These are phyloP conservation scores for Fissipunctia ypsillon DNA, from an alignment of 2,888 invertebrate species.

Conservation along the genomic window DNA sequence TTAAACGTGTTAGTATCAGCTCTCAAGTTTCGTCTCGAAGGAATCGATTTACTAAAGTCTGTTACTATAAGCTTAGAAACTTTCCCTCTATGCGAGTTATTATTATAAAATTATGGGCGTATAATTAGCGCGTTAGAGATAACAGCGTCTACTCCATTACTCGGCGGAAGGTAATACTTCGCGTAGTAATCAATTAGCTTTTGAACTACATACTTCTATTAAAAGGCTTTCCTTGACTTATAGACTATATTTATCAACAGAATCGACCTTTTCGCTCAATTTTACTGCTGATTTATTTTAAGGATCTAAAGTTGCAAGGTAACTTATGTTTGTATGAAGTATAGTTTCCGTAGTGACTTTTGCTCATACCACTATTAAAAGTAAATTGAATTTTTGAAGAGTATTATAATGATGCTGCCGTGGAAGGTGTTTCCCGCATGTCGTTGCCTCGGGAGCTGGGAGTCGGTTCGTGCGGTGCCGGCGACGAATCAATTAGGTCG, in stretches of 20 bases:
- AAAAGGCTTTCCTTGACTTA: constrained; percentile 21
- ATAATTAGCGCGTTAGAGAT: constrained; percentile 56
- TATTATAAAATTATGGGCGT: constrained; percentile 50
- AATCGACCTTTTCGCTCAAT: not conserved
- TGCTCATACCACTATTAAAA: not conserved
- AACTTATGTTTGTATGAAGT: not conserved
- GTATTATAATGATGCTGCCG: constrained; percentile 20
- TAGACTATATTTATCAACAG: constrained; percentile 7
- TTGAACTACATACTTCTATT: constrained; percentile 25
- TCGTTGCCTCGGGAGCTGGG: constrained; percentile 27
- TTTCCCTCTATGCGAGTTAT: constrained; percentile 28
- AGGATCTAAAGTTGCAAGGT: not conserved
- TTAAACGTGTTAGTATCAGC: constrained; percentile 41
- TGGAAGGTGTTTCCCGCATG: constrained; percentile 19
- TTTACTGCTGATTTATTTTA: constrained; percentile 8
- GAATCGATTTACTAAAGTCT: constrained; percentile 51
- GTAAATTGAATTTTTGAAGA: constrained; percentile 6
- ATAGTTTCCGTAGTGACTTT: not conserved
- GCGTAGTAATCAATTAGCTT: constrained; percentile 54
- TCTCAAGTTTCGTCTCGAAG: constrained; percentile 41
- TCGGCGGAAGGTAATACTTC: constrained; percentile 22
- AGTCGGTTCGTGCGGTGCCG: constrained; percentile 25
- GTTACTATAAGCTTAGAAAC: constrained; percentile 41
- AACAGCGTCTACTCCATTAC: constrained; percentile 44
- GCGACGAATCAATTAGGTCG: constrained; percentile 77